Conservation (phyloP, 1,140 invertebrate genomes). For the Brachionus sp. region DNA sequence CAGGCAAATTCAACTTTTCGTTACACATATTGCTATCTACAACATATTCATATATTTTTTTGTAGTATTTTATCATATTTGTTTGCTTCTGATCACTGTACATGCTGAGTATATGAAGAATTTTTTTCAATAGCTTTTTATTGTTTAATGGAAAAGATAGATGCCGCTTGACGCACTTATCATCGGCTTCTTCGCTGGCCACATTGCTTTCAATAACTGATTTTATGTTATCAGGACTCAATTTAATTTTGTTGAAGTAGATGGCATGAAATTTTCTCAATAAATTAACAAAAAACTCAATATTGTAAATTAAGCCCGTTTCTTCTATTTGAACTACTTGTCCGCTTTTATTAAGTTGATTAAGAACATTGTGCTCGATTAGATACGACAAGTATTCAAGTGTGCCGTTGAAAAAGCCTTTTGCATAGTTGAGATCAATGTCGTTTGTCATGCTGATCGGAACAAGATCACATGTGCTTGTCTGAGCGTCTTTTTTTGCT, state of each 20-base stretch:
- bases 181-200: background rate
- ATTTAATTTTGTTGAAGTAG: conserved; percentile 14
- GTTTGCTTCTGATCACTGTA: background rate
- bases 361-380: background rate
- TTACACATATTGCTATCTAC: background rate
- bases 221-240: background rate
- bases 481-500: background rate
- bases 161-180: background rate
- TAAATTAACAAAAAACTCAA: conserved; percentile 17
- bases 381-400: conserved; percentile 24
- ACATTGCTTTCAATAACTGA: background rate
- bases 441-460: background rate
- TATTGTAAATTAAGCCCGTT: background rate
- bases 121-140: conserved; percentile 25
- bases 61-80: background rate
- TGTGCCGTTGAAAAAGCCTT: conserved; percentile 23
- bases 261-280: conserved; percentile 31
- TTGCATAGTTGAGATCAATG: background rate
- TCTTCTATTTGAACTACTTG: background rate
- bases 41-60: conserved; percentile 3
- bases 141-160: conserved; percentile 16
- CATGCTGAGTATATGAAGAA: background rate
- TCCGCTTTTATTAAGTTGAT: background rate
- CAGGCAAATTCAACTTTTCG: background rate
- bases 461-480: background rate